Percentiles rank a stretch among this genome's conserved stretches.
phyloP scores from a whole-genome alignment of 2,888 invertebrate species.

The Unio delphinus region DNA sequence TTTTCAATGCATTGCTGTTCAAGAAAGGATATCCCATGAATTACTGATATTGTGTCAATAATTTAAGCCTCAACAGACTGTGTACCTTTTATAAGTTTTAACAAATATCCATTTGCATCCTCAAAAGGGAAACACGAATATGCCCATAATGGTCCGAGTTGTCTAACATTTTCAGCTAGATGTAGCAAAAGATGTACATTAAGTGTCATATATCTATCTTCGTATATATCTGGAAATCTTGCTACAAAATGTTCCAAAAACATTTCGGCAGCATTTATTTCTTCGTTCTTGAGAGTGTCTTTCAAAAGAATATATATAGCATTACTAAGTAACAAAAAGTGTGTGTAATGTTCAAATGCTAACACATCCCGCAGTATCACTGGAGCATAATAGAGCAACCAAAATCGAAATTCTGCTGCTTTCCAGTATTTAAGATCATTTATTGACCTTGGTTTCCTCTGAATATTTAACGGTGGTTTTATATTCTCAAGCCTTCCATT shows the following conservation, averaged over 20 bases:
- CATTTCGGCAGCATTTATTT: constrained; percentile 1
- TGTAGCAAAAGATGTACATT: constrained; percentile 26
- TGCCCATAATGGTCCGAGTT: constrained; percentile 27
- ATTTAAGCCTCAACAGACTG: constrained; percentile 12
- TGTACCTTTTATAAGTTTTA: constrained; percentile 13
- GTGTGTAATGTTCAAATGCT: constrained; percentile 4
- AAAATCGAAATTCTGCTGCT: constrained; percentile 32
- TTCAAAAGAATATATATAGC: constrained; percentile 10
- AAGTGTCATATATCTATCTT: constrained; percentile 8
- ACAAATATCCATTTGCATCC: constrained; percentile 15
- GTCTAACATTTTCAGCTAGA: constrained; percentile 16
- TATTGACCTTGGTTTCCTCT: constrained; percentile 19
- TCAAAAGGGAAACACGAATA: constrained; percentile 32
- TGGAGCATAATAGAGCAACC: constrained; percentile 22
- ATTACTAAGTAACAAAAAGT: constrained; percentile 12
- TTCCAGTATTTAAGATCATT: constrained; percentile 28
- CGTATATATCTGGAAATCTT: constrained; percentile 8
- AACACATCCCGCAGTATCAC: constrained; percentile 6
- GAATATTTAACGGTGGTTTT: constrained; percentile 21
- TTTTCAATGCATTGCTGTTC: too few species aligned
- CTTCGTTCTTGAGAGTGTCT: not conserved
- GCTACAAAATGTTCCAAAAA: constrained; percentile 10
- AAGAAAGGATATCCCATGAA: constrained; percentile 10
- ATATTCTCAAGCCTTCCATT: constrained; percentile 9
- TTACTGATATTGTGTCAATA: constrained; percentile 5